Percentiles rank a stretch among this genome's conserved stretches.
These are phyloP conservation scores for Anguilla pacifica DNA, from an alignment of 2,797 vertebrate species.

Conservation along the genomic window DNA sequence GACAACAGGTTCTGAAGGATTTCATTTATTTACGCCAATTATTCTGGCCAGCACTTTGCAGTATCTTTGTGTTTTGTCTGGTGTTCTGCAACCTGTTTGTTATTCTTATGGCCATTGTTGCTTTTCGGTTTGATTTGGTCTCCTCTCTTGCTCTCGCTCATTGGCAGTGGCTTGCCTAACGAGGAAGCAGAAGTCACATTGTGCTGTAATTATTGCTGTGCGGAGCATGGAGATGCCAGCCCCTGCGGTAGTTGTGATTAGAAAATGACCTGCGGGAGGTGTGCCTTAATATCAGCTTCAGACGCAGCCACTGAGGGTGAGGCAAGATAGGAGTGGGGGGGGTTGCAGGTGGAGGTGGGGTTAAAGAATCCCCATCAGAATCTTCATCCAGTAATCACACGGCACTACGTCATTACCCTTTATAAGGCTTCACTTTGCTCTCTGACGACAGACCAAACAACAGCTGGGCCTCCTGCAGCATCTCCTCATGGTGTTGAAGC, in stretches of 20 bases:
- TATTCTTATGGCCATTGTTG: neutral
- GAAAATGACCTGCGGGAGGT: constrained; percentile 45
- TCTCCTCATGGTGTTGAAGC: constrained; percentile 44
- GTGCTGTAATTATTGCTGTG: constrained; percentile 45
- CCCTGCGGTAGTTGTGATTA: constrained; percentile 52
- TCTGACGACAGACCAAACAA: constrained; percentile 50
- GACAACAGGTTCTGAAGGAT: neutral
- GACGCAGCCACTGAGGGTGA: constrained; percentile 12
- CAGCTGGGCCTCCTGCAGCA: constrained; percentile 29
- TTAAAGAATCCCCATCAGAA: constrained; percentile 40
- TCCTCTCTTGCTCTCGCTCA: neutral
- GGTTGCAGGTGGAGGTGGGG: neutral
- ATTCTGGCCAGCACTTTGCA: constrained; percentile 6
- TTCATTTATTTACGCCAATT: constrained; percentile 10
- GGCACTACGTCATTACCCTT: constrained; percentile 62
- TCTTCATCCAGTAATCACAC: constrained; percentile 62
- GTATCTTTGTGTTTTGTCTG: neutral
- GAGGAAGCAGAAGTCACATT: constrained; percentile 21
- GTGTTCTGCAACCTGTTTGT: neutral
- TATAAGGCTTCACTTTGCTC: constrained; percentile 56
- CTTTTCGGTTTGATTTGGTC: neutral
- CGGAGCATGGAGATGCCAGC: constrained; percentile 41
- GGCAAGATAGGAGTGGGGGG: constrained; percentile 6
- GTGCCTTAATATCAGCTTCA: constrained; percentile 39
- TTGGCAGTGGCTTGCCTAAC: neutral